Base-by-base conservation (phyloP, 2,113 vertebrate genomes). In the Lampris megalopsis region DNA sequence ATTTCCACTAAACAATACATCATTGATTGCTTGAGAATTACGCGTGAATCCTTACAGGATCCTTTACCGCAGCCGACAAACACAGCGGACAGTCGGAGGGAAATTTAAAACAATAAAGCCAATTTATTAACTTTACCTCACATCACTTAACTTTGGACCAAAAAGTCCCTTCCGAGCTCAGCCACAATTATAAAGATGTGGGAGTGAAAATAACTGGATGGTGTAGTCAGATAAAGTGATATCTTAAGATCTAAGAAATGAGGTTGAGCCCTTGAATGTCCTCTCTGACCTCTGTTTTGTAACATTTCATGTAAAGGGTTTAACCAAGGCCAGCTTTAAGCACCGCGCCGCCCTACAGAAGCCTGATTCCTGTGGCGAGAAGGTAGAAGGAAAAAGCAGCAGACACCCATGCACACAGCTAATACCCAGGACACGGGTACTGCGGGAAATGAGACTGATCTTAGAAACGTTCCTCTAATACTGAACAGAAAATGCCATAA, bases 311-410 rank as follows among this genome's bases (percentile, higher is more conserved):
- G 61, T 68, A 63, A 68, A 84, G 70, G 84, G 60, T 83, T 85
- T 86, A 87, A 84, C 71, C 59, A 81, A 79, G 64, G 79, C 70
- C 42, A 73, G 68, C 43, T 69, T 43, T 69, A 81, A 84, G 73
- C 41, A 71, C 76, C 7, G 1, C 41, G 63, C 65, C 66, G 80
- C 62, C 11, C 48, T 50, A 50, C 67, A 77, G 82, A 72, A 68
- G 75, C 72, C 63, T 86, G 88, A 86, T 78, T 86, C 82, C 78
- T 64, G 47, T 54, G 0, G 36, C 5, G 45, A 48, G 68, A 53
- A 73, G 70, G 75, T 38, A 35, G 71, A 83, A 86, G 86, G 86
- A 45, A 1, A 45, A 45, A 45, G 7, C 4, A 45, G 7, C 4
- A 7, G 7, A 2, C 2, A 45, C 85, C 76, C 70, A 67, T 9